Conservation (phyloP, 2,797 vertebrate genomes). For the Corythornis leucogaster region DNA sequence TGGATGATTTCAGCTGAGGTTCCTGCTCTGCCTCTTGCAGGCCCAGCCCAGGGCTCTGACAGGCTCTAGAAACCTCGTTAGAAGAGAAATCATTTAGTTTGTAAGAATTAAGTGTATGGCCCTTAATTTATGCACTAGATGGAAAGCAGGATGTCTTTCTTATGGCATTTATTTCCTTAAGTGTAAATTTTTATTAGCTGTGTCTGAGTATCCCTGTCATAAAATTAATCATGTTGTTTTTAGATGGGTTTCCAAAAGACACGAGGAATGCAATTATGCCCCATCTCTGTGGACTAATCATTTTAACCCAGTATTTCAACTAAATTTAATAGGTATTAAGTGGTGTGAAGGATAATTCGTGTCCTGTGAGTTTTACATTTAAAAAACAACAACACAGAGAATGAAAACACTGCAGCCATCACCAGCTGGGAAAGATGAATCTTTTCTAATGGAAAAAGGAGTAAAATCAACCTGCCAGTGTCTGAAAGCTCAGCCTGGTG, state of each 20-base stretch:
- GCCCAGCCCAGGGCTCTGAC: not conserved
- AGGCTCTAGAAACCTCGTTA: not conserved
- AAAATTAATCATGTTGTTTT: not conserved
- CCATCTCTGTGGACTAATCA: fast-evolving
- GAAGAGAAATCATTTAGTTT: not conserved
- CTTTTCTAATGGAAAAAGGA: not conserved
- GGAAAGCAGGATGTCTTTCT: not conserved
- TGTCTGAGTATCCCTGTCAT: not conserved
- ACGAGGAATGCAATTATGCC: not conserved
- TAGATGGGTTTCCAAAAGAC: not conserved
- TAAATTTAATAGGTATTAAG: not conserved
- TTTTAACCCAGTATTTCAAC: not conserved
- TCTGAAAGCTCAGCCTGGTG: not conserved
- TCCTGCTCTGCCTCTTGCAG: not conserved
- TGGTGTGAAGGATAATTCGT: not conserved
- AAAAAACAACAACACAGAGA: fast-evolving
- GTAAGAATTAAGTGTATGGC: not conserved
- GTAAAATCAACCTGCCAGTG: not conserved
- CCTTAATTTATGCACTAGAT: not conserved
- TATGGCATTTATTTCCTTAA: not conserved
- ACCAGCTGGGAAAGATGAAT: not conserved
- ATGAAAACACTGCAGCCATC: fast-evolving
- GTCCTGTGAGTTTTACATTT: not conserved
- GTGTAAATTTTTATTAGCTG: not conserved
- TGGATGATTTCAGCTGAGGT: not conserved